phyloP scores from a whole-genome alignment of 2,888 invertebrate genomes.

The Archips crataeganus region DNA sequence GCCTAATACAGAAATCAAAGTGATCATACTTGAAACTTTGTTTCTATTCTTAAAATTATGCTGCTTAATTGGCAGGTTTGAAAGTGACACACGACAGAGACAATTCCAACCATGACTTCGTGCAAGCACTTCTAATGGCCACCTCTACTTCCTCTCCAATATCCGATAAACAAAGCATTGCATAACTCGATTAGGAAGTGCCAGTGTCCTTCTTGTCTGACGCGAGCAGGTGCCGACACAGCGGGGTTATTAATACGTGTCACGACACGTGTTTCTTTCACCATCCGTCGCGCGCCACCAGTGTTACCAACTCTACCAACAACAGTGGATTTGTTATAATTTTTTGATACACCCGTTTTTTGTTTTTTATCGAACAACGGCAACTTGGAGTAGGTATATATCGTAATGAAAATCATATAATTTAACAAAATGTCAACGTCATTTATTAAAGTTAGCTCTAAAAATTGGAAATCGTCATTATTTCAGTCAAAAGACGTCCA shows the following conservation, averaged over 20 bases:
- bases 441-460: no score
- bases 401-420: no score
- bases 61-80: neutral
- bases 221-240: constrained; percentile 35
- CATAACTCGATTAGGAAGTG: constrained; percentile 35
- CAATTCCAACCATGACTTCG: neutral
- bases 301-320: neutral
- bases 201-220: constrained; percentile 25
- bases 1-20: no score
- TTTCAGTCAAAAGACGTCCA: no score
- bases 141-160: constrained; percentile 9
- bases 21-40: no score
- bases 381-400: no score
- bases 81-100: neutral
- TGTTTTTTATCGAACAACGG: no score
- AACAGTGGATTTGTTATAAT: no score
- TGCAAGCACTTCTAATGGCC: neutral
- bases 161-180: constrained; percentile 15
- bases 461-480: no score
- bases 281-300: constrained; percentile 18
- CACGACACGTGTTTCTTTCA: constrained; percentile 40
- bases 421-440: no score
- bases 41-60: neutral
- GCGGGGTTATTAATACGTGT: constrained; percentile 34
- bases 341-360: no score